A percentile compares a stretch with the other conserved stretches of the same genome.
Evolutionary conservation across 2,797 vertebrate species (phyloP).

Genomic region (Coilia nasus): DNA sequence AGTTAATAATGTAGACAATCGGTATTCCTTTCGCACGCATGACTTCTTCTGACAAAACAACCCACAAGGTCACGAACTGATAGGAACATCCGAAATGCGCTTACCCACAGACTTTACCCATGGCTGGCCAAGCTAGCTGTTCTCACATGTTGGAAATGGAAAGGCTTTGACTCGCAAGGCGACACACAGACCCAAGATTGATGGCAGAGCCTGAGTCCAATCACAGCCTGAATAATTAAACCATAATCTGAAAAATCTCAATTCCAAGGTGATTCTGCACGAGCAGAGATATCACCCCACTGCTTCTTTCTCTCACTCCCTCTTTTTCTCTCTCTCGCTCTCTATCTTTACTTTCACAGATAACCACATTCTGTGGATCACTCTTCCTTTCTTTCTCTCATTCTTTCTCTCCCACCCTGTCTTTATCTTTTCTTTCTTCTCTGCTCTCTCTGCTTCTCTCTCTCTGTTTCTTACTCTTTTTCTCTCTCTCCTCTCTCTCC

Average conservation of each 20-base stretch:
- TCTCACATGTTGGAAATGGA: constrained; percentile 1
- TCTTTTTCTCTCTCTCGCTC: not conserved
- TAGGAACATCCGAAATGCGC: not conserved
- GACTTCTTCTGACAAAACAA: not conserved
- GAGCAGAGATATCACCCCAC: not conserved
- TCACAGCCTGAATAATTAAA: constrained; percentile 20
- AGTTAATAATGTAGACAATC: not conserved
- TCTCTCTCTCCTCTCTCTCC: too few relatives aligned
- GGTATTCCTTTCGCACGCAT: not conserved
- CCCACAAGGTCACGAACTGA: not conserved
- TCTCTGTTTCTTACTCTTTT: too few relatives aligned
- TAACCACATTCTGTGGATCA: not conserved
- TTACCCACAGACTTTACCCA: not conserved
- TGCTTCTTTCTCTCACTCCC: not conserved
- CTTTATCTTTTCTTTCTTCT: not conserved
- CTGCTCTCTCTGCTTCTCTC: too few relatives aligned
- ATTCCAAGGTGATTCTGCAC: constrained; percentile 24
- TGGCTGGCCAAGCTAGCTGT: not conserved
- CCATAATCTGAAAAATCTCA: constrained; percentile 19
- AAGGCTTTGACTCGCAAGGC: not conserved
- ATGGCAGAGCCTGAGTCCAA: not conserved
- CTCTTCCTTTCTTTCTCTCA: not conserved
- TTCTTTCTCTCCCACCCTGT: not conserved
- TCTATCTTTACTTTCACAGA: not conserved
- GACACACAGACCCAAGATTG: not conserved